These are phyloP conservation scores for Falco concolor DNA, from an alignment of 2,797 vertebrate species.

Conservation along the genomic window DNA sequence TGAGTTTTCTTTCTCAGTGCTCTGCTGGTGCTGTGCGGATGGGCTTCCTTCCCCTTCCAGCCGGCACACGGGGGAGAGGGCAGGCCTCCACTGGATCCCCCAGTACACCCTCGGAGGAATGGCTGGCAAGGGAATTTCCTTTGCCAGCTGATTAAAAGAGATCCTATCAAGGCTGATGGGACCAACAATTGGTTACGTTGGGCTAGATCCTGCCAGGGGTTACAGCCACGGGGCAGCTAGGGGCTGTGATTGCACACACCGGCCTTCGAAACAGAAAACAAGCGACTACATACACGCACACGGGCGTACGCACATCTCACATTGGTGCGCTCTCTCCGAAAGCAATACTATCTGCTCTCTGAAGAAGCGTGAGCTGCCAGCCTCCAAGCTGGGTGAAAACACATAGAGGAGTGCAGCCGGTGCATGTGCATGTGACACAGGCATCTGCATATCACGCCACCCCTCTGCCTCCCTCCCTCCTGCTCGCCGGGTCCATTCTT, in stretches of 20 bases:
- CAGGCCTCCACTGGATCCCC: neutral
- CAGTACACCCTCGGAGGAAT: rapidly evolving
- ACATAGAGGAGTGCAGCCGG: neutral
- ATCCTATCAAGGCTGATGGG: neutral
- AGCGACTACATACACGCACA: neutral
- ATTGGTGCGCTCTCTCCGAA: neutral
- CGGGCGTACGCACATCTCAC: rapidly evolving
- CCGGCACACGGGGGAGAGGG: neutral
- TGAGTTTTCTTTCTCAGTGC: neutral
- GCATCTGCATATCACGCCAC: neutral
- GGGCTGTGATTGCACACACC: neutral
- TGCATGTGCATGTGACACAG: neutral
- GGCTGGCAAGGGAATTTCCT: neutral
- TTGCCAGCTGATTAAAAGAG: neutral
- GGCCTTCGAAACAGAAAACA: neutral
- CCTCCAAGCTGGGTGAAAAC: neutral
- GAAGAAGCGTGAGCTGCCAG: neutral
- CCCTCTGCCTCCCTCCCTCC: neutral
- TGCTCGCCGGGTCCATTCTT: neutral
- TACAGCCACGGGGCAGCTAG: rapidly evolving
- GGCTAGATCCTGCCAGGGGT: neutral
- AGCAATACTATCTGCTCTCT: neutral
- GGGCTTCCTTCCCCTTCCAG: neutral
- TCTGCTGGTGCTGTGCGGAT: neutral
- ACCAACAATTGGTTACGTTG: neutral